phyloP scores from a whole-genome alignment of 2,888 invertebrate species.

The Drosophila rubida region DNA sequence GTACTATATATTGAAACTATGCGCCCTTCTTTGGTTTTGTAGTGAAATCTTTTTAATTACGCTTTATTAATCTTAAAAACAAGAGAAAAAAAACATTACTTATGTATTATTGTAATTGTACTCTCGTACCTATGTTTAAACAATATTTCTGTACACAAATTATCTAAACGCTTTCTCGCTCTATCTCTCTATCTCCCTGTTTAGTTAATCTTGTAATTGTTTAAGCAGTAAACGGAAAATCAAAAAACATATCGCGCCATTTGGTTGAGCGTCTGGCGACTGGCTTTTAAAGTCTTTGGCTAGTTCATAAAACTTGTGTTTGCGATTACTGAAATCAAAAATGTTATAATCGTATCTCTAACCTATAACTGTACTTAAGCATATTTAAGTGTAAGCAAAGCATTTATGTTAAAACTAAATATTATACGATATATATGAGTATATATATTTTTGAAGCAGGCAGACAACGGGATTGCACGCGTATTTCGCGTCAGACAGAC shows the following conservation, averaged over 20 bases:
- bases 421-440: slow-evolving; percentile 1
- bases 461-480: slow-evolving; percentile 45
- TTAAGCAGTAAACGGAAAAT: slow-evolving; percentile 55
- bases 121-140: slow-evolving; percentile 67
- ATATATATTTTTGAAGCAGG: slow-evolving; percentile 53
- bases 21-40: slow-evolving; percentile 62
- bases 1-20: slow-evolving; percentile 48
- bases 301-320: slow-evolving; percentile 45
- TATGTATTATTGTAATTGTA: slow-evolving; percentile 64
- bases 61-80: slow-evolving; percentile 77
- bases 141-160: slow-evolving; percentile 52
- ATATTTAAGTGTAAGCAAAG: slow-evolving; percentile 63
- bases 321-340: slow-evolving; percentile 66
- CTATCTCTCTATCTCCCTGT: slow-evolving; percentile 21
- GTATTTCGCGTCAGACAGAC: slow-evolving; percentile 49
- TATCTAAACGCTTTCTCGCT: slow-evolving; percentile 43
- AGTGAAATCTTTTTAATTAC: slow-evolving; percentile 75
- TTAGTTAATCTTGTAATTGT: slow-evolving; percentile 53
- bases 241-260: slow-evolving; percentile 70
- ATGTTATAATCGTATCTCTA: slow-evolving; percentile 52
- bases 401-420: slow-evolving; percentile 67
- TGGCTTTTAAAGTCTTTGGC: slow-evolving; percentile 59
- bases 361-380: slow-evolving; percentile 44
- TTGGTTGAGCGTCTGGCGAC: slow-evolving; percentile 41
- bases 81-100: slow-evolving; percentile 51